A percentile compares a stretch with the other conserved stretches of the same genome.
These are phyloP conservation scores for Macropus fuliginosus DNA, from an alignment of 2,797 vertebrate genomes.

Conservation along the genomic window DNA sequence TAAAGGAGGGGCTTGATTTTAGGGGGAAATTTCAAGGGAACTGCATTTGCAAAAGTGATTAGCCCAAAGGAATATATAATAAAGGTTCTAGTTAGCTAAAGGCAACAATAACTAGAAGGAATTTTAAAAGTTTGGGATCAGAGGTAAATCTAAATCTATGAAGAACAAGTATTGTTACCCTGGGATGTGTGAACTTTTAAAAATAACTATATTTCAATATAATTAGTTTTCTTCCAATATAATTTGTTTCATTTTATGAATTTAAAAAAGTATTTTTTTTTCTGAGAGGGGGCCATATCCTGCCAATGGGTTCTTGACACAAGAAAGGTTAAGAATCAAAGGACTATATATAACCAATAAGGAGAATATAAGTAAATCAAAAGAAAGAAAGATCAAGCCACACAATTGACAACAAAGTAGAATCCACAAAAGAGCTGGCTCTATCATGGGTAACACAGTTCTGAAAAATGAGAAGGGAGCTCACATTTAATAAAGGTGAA, in stretches of 20 bases:
- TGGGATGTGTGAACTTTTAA: not conserved
- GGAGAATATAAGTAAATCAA: not conserved
- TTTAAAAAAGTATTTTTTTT: not conserved
- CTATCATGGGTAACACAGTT: not conserved
- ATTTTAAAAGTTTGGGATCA: not conserved
- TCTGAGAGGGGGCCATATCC: not conserved
- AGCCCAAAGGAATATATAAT: not conserved
- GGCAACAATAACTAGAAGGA: not conserved
- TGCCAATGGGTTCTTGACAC: not conserved
- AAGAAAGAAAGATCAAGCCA: not conserved
- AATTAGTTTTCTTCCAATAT: not conserved
- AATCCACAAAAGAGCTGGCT: not conserved
- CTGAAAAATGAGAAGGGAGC: not conserved
- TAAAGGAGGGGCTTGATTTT: slow-evolving; percentile 34
- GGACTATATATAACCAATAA: not conserved
- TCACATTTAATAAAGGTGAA: not conserved
- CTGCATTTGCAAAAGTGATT: not conserved
- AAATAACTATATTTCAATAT: not conserved
- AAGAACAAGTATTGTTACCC: not conserved
- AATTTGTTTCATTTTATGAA: not conserved
- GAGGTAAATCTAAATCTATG: not conserved
- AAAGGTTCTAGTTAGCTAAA: not conserved
- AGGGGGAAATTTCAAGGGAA: slow-evolving; percentile 34
- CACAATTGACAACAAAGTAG: not conserved
- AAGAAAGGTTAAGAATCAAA: not conserved